Evolutionary conservation across 2,113 vertebrate species (phyloP).

Genomic region (Ciconia maguari): DNA sequence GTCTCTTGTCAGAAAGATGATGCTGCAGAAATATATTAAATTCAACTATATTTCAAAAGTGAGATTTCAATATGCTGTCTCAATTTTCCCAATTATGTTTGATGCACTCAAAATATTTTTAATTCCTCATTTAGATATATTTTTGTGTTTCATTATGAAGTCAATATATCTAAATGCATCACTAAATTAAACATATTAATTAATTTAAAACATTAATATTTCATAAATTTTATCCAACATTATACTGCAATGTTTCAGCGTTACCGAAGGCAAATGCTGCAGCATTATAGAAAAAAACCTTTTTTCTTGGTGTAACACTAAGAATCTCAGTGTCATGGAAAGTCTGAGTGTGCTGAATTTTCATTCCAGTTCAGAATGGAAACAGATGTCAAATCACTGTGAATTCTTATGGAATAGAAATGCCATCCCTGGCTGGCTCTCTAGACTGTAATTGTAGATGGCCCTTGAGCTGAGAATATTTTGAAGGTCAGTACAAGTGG

Average conservation of each 20-base stretch:
- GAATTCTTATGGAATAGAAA: background rate
- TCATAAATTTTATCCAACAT: background rate
- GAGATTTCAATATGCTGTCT: background rate
- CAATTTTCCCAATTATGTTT: background rate
- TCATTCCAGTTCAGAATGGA: background rate
- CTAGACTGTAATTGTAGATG: background rate
- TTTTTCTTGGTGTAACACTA: background rate
- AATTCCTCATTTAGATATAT: background rate
- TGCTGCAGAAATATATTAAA: background rate
- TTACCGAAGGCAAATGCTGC: background rate
- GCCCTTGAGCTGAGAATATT: background rate
- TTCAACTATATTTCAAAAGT: background rate
- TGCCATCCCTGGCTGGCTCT: background rate
- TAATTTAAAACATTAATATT: background rate
- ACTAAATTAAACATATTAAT: background rate
- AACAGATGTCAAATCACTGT: background rate
- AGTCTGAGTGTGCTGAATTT: background rate
- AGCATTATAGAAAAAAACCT: background rate
- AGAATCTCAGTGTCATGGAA: background rate
- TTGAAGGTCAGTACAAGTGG: constrained; percentile 15
- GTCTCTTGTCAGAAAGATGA: background rate
- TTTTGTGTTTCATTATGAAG: background rate
- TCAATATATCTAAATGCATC: background rate
- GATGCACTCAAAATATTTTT: background rate
- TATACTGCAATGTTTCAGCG: background rate